Base-by-base conservation (phyloP, 2,888 invertebrate species). In the Alentia gelatinosa region DNA sequence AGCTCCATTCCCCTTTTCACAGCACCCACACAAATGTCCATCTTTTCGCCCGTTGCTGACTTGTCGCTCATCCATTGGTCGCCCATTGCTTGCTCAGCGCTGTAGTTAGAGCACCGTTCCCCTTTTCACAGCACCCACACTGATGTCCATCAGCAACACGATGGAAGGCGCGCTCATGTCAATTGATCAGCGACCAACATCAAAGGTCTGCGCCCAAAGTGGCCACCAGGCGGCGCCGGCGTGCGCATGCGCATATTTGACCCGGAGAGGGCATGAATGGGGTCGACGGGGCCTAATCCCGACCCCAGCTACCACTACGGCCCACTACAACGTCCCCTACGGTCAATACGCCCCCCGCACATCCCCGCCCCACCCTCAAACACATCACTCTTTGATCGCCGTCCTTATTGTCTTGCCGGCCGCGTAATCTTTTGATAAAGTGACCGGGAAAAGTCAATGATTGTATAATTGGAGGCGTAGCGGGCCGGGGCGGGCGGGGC, bases 381-480 rank as follows among this genome's bases (percentile, higher is more conserved):
- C 86, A 86, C 86, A 86, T 50, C 86, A 42, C 47, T 33, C 86
- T 86, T 86, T 86, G 86, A 86, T 86, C 86, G 26, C 26, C 47
- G n/a, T 30, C 86, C 86, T 86, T 86, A 86, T 86, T 86, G 86
- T 86, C 86, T 86, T 86, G 86, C 12, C 30, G 30, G 12, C 12
- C 35, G 47, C 47, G 86, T 86, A 89, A 89, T 63, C 89, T 89
- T 63, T 89, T 89, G 63, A 89, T 89, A 68, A 89, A 68, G 68
- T 89, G 89, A 89, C 89, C 39, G 68, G 63, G 89, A 63, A 89
- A 89, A 89, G 68, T 89, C 89, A 89, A 89, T 89, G 68, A 89
- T 63, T 56, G 89, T 56, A 89, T 89, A 89, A 89, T 89, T 63
- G 89, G 68, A 63, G 63, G 89, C 19, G 33, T 42, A 42, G 50